Conservation (phyloP, 2,888 invertebrate genomes). For the Harpagoxenus sublaevis region DNA sequence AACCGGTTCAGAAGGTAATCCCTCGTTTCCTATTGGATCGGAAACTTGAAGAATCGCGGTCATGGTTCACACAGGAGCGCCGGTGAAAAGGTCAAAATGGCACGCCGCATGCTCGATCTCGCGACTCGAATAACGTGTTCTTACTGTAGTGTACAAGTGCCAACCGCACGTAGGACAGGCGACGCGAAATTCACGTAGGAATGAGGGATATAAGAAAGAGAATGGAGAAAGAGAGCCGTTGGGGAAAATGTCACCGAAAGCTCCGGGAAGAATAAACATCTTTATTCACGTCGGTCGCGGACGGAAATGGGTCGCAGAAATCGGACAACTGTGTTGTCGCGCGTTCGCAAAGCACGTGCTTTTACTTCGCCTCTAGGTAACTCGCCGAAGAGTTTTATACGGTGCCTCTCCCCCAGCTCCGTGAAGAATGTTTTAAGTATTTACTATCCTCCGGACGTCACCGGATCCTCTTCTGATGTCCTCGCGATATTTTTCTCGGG, state of each 20-base stretch:
- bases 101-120: conserved; percentile 23
- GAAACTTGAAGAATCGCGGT: conserved; percentile 33
- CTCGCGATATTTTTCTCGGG: neutral
- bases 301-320: conserved; percentile 75
- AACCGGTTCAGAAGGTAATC: conserved; percentile 32
- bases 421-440: conserved; percentile 49
- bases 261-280: conserved; percentile 69
- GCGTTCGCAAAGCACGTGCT: conserved; percentile 59
- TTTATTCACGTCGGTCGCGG: conserved; percentile 70
- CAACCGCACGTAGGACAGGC: conserved; percentile 60
- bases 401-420: conserved; percentile 6
- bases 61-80: conserved; percentile 6
- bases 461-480: neutral
- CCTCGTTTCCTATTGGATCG: conserved; percentile 20
- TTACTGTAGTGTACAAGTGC: conserved; percentile 64
- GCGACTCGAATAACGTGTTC: conserved; percentile 41
- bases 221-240: conserved; percentile 11
- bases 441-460: conserved; percentile 33
- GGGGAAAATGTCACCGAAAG: conserved; percentile 51
- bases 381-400: conserved; percentile 39
- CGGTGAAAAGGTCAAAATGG: conserved; percentile 26
- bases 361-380: conserved; percentile 35
- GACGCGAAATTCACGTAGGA: conserved; percentile 14
- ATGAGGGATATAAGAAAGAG: conserved; percentile 32
- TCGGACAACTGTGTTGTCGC: conserved; percentile 63